Evolutionary conservation across 2,888 invertebrate species (phyloP).

Genomic region (Synergus japonicus): DNA sequence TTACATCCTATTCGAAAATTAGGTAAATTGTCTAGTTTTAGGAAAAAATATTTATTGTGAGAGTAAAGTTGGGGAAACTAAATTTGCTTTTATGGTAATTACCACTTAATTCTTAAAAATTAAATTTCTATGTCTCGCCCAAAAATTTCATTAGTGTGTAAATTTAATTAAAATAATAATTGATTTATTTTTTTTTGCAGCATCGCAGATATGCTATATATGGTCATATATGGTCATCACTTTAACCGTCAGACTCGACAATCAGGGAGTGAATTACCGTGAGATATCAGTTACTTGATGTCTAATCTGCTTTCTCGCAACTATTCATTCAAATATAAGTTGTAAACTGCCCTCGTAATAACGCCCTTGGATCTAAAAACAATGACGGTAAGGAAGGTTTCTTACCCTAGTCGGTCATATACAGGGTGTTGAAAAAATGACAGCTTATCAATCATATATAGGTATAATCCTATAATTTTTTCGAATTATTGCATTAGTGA

Average conservation of each 20-base stretch:
- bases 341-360: not conserved
- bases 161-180: not conserved
- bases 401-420: not conserved
- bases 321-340: not conserved
- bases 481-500: not conserved
- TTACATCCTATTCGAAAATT: no score
- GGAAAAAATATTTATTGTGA: no score
- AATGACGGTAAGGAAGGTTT: not conserved
- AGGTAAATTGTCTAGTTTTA: no score
- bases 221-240: not conserved
- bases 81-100: no score
- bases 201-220: no score
- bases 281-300: conserved; percentile 24
- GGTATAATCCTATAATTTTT: not conserved
- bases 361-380: not conserved
- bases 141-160: not conserved
- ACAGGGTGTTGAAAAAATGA: not conserved
- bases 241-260: not conserved
- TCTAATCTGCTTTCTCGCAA: conserved; percentile 25
- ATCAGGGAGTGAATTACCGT: conserved; percentile 21
- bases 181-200: not conserved
- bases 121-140: not conserved
- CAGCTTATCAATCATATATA: not conserved
- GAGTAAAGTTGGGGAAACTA: no score
- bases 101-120: no score